A percentile compares a stretch with the other conserved stretches of the same genome.
Conservation (phyloP, 1,140 invertebrate species). For the Trissolcus basalis region DNA sequence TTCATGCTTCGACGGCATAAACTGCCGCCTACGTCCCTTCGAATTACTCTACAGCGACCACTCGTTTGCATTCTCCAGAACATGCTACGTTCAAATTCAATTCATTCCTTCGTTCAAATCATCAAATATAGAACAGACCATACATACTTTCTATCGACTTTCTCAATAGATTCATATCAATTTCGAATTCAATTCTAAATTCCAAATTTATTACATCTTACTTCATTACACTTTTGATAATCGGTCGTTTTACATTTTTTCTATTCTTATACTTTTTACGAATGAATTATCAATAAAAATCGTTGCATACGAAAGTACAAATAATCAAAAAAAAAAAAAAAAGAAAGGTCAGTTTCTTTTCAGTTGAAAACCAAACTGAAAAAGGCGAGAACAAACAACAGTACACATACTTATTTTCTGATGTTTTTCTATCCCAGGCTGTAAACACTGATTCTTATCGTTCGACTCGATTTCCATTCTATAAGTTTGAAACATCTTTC, state of each 20-base stretch:
- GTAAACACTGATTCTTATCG: conserved; percentile 58
- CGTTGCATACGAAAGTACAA: too few relatives aligned
- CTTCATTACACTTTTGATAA: too few relatives aligned
- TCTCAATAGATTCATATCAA: too few relatives aligned
- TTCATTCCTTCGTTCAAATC: too few relatives aligned
- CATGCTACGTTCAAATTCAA: conserved; percentile 42
- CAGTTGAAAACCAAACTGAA: background rate
- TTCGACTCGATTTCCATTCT: conserved; percentile 50
- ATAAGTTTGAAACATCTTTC: conserved; percentile 37
- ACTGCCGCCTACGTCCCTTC: background rate
- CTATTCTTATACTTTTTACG: too few relatives aligned
- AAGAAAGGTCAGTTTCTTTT: background rate
- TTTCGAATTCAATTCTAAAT: too few relatives aligned
- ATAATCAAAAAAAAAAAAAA: background rate
- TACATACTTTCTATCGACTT: too few relatives aligned
- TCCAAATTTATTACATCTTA: too few relatives aligned
- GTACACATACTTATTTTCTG: conserved; percentile 30
- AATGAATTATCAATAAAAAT: too few relatives aligned
- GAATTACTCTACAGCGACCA: background rate
- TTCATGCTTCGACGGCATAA: background rate
- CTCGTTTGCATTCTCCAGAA: conserved; percentile 25
- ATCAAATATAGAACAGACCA: too few relatives aligned
- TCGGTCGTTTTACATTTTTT: too few relatives aligned
- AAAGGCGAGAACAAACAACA: background rate
- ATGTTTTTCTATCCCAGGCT: conserved; percentile 38